A percentile compares a stretch with the other conserved stretches of the same genome.
These are phyloP conservation scores for Tylochromis polylepis DNA, from an alignment of 2,113 vertebrate species.

Conservation along the genomic window DNA sequence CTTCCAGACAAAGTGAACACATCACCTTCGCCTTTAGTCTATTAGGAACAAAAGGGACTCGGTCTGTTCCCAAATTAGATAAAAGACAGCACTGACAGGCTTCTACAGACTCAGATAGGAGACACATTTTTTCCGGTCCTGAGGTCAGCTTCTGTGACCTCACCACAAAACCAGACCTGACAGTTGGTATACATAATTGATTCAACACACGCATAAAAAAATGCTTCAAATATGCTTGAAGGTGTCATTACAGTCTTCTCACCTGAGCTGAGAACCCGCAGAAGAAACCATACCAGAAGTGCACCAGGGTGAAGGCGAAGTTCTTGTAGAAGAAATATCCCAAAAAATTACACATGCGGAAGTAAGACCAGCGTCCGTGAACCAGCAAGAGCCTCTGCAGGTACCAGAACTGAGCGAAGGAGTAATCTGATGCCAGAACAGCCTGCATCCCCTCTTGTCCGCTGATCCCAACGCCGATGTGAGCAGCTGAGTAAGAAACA, in stretches of 20 bases:
- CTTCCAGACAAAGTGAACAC: background rate
- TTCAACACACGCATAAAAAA: background rate
- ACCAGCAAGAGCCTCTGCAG: conserved; percentile 78
- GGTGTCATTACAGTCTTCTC: background rate
- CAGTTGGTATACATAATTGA: background rate
- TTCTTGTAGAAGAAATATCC: conserved; percentile 86
- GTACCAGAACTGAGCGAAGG: conserved; percentile 78
- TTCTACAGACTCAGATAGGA: background rate
- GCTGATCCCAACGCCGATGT: conserved; percentile 79
- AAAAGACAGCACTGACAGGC: background rate
- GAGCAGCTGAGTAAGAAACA: conserved; percentile 68
- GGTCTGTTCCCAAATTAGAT: background rate
- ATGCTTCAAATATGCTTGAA: background rate
- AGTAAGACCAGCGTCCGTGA: conserved; percentile 80
- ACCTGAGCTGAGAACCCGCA: conserved; percentile 83
- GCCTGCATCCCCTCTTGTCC: conserved; percentile 80
- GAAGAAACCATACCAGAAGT: conserved; percentile 85
- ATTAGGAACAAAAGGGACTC: background rate
- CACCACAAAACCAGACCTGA: background rate
- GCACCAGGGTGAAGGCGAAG: conserved; percentile 79
- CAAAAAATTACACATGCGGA: conserved; percentile 82
- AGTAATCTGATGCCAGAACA: conserved; percentile 79
- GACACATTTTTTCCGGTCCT: background rate
- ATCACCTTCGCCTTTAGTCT: background rate
- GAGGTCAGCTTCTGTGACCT: background rate